Percentiles rank a stretch among this genome's conserved stretches.
phyloP scores from a whole-genome alignment of 1,140 invertebrate species.

The Microvelia longipes region DNA sequence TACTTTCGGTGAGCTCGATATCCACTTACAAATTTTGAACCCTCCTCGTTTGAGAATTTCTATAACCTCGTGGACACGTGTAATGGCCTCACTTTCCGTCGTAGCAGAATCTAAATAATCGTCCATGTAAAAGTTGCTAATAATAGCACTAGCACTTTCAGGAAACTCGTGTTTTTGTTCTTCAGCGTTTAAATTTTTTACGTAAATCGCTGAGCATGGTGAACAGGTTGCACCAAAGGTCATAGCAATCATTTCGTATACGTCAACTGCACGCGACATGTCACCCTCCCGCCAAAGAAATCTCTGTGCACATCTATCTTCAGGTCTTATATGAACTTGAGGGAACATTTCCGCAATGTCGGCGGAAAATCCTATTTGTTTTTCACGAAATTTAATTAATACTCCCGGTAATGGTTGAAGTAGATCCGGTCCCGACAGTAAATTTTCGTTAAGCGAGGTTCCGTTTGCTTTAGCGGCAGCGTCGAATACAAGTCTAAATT shows the following conservation, averaged over 20 bases:
- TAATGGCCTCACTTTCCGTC: background rate
- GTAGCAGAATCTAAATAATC: background rate
- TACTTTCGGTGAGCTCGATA: background rate
- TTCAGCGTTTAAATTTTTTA: background rate
- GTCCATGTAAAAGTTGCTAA: background rate
- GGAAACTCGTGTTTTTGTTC: background rate
- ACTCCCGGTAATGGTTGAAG: no score
- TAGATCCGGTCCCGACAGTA: no score
- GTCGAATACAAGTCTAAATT: no score
- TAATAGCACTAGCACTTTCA: background rate
- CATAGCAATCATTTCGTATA: background rate
- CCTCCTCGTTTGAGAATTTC: background rate
- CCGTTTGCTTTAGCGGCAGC: no score
- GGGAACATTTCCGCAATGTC: background rate
- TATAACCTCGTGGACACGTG: background rate
- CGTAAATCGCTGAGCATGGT: background rate
- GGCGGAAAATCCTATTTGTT: background rate
- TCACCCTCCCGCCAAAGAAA: background rate
- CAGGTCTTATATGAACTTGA: background rate
- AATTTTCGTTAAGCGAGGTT: no score
- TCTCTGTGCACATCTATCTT: background rate
- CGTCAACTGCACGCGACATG: background rate
- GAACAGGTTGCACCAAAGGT: background rate
- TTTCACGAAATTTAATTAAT: background rate
- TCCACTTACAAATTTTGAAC: background rate